Evolutionary conservation across 2,888 invertebrate genomes (phyloP).

Genomic region (Trissoscelio sp.): DNA sequence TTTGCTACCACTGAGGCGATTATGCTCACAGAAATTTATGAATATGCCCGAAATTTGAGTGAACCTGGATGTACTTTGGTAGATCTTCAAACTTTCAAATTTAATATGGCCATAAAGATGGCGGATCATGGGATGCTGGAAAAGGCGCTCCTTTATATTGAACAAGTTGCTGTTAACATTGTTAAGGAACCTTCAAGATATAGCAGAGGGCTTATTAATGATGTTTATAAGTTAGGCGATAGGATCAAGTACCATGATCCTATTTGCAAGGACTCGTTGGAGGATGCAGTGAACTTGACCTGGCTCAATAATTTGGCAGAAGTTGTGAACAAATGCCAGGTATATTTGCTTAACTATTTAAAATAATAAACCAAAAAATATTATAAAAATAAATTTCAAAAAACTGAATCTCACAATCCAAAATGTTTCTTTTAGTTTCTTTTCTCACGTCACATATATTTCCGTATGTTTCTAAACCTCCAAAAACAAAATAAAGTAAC

Average conservation of each 20-base stretch:
- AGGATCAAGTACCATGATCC: constrained; percentile 90
- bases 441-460: no score
- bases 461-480: no score
- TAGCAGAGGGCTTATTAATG: constrained; percentile 84
- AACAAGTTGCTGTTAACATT: constrained; percentile 90
- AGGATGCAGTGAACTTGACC: constrained; percentile 84
- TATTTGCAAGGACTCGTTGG: constrained; percentile 84
- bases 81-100: constrained; percentile 92
- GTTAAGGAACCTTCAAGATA: constrained; percentile 85
- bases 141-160: constrained; percentile 93
- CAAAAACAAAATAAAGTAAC: no score
- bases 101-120: constrained; percentile 90
- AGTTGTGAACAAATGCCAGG: constrained; percentile 83
- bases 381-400: no score
- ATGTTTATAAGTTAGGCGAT: constrained; percentile 84
- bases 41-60: constrained; percentile 94
- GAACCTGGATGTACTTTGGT: constrained; percentile 89
- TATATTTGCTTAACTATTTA: no score
- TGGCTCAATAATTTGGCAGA: constrained; percentile 86
- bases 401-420: no score
- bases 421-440: no score
- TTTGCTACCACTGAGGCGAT: constrained; percentile 93
- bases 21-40: constrained; percentile 97
- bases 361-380: no score
- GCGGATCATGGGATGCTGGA: constrained; percentile 91